A percentile compares a stretch with the other conserved stretches of the same genome.
These are phyloP conservation scores for Rhabdophis nuchalis DNA, from an alignment of 2,797 vertebrate species.

Conservation along the genomic window DNA sequence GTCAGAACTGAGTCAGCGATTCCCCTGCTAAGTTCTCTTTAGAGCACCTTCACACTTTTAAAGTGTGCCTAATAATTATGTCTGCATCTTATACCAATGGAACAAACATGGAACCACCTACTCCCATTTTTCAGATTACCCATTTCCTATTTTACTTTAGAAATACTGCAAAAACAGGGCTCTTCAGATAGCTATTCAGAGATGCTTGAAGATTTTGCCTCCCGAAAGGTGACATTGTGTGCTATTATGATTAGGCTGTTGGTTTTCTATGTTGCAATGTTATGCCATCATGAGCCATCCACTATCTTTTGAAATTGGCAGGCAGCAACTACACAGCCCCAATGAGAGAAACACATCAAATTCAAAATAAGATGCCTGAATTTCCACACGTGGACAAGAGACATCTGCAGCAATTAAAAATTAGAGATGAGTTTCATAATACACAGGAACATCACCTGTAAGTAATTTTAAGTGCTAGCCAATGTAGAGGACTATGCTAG, in stretches of 20 bases:
- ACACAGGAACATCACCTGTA: background rate
- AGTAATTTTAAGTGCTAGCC: background rate
- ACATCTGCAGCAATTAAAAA: background rate
- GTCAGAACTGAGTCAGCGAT: background rate
- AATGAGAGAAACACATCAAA: background rate
- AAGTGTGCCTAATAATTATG: background rate
- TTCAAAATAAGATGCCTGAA: background rate
- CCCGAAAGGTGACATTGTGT: background rate
- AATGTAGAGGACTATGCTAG: background rate
- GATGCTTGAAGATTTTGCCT: background rate
- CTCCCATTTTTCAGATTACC: background rate
- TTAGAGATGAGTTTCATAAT: background rate
- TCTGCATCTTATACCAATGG: background rate
- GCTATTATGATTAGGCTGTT: background rate
- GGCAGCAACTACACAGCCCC: background rate
- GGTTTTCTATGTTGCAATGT: background rate
- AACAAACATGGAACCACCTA: background rate
- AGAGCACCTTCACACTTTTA: background rate
- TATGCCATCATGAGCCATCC: background rate
- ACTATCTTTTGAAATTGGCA: background rate
- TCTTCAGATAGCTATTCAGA: background rate
- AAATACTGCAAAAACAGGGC: background rate
- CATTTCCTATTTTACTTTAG: background rate
- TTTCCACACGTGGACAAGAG: background rate
- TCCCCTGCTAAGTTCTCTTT: background rate